A percentile compares a stretch with the other conserved stretches of the same genome.
Conservation (phyloP, 2,113 vertebrate genomes). For the Hippocampus abdominalis region DNA sequence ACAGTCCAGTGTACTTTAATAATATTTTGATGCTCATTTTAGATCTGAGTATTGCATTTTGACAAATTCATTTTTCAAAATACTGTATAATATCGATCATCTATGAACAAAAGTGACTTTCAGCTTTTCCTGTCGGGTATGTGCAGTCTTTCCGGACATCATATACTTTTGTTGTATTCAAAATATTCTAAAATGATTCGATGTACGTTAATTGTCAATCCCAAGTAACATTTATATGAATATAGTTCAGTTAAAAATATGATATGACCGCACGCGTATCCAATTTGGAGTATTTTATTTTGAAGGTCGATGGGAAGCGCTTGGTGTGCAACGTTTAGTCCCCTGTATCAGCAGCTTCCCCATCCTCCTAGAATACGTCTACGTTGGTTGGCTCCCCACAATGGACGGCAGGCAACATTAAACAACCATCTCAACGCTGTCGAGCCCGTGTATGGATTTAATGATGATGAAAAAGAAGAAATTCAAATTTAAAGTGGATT, state of each 20-base stretch:
- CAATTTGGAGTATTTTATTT: constrained; percentile 19
- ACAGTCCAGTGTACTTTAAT: no score
- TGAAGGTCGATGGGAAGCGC: constrained; percentile 11
- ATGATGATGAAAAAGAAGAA: constrained; percentile 98
- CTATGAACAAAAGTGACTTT: no score
- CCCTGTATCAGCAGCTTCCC: constrained; percentile 5
- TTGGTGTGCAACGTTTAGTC: accelerated
- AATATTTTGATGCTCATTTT: no score
- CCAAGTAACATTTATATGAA: background rate
- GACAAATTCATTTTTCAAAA: no score
- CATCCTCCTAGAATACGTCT: constrained; percentile 34
- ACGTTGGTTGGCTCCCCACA: constrained; percentile 13
- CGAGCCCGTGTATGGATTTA: constrained; percentile 74
- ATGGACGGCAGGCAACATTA: constrained; percentile 16
- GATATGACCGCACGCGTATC: background rate
- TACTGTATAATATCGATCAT: no score
- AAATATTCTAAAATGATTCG: no score
- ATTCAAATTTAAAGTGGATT: constrained; percentile 95
- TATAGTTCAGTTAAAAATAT: background rate
- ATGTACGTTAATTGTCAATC: background rate
- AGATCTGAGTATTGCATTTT: no score
- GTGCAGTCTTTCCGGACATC: no score
- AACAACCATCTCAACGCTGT: constrained; percentile 12
- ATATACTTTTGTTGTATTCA: no score
- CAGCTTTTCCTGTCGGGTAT: no score